Conservation (phyloP, 2,888 invertebrate species). For the Pyrgus malvae region DNA sequence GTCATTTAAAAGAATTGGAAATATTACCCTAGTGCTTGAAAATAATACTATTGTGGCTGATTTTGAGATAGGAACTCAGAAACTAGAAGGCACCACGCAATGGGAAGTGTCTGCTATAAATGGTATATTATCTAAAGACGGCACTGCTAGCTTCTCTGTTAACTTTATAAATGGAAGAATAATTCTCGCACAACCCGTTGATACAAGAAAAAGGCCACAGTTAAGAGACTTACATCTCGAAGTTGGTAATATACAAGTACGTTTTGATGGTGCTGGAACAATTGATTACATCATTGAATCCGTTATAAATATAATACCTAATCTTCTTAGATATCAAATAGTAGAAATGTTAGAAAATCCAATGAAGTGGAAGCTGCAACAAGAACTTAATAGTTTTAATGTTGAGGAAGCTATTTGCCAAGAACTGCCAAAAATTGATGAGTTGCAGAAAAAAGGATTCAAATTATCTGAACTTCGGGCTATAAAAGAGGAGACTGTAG, state of each 20-base stretch:
- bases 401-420: slow-evolving; percentile 85
- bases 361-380: slow-evolving; percentile 84
- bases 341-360: slow-evolving; percentile 88
- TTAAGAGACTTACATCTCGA: slow-evolving; percentile 86
- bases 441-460: slow-evolving; percentile 60
- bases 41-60: slow-evolving; percentile 83
- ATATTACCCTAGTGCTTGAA: slow-evolving; percentile 83
- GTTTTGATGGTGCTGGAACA: slow-evolving; percentile 89
- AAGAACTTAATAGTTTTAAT: slow-evolving; percentile 85
- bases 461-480: slow-evolving; percentile 37
- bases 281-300: slow-evolving; percentile 88
- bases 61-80: slow-evolving; percentile 86
- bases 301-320: slow-evolving; percentile 87
- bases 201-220: slow-evolving; percentile 84
- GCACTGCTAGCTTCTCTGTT: slow-evolving; percentile 85
- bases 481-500: slow-evolving; percentile 28
- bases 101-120: slow-evolving; percentile 86
- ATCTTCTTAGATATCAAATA: slow-evolving; percentile 89
- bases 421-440: slow-evolving; percentile 82
- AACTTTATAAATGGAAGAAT: slow-evolving; percentile 85
- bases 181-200: slow-evolving; percentile 85
- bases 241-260: slow-evolving; percentile 87
- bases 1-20: slow-evolving; percentile 87
- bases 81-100: slow-evolving; percentile 84
- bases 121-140: slow-evolving; percentile 83